Percentiles rank a stretch among this genome's conserved stretches.
Conservation (phyloP, 2,888 invertebrate genomes). For the Mimumesa dahlbomi region DNA sequence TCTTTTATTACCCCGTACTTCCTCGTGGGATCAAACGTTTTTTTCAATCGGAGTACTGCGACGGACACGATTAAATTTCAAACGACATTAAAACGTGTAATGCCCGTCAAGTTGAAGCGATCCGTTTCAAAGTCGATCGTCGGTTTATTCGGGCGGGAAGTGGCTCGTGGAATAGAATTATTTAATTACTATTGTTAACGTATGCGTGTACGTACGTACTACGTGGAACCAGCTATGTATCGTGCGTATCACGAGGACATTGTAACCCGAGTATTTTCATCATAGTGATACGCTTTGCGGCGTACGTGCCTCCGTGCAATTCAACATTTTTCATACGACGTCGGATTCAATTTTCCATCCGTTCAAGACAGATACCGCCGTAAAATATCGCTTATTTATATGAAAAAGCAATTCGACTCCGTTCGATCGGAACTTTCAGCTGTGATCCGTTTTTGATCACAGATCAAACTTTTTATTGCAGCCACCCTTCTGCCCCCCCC, state of each 20-base stretch:
- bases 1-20: no score
- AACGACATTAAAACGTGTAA: background rate
- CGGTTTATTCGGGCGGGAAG: no score
- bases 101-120: background rate
- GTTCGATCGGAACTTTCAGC: background rate
- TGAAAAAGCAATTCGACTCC: background rate
- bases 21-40: background rate
- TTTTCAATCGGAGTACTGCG: background rate
- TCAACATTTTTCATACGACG: background rate
- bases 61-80: constrained; percentile 4
- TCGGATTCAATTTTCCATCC: background rate
- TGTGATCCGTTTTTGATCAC: background rate
- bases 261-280: no score
- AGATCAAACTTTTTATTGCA: no score
- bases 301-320: background rate
- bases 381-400: background rate
- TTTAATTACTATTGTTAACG: constrained; percentile 40
- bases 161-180: no score
- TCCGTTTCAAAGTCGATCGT: background rate
- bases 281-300: constrained; percentile 15
- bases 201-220: no score
- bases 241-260: no score
- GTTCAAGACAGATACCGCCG: background rate
- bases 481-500: no score
- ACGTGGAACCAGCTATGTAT: no score